Percentiles rank a stretch among this genome's conserved stretches.
Conservation (phyloP, 2,113 vertebrate genomes). For the Peromyscus leucopus region DNA sequence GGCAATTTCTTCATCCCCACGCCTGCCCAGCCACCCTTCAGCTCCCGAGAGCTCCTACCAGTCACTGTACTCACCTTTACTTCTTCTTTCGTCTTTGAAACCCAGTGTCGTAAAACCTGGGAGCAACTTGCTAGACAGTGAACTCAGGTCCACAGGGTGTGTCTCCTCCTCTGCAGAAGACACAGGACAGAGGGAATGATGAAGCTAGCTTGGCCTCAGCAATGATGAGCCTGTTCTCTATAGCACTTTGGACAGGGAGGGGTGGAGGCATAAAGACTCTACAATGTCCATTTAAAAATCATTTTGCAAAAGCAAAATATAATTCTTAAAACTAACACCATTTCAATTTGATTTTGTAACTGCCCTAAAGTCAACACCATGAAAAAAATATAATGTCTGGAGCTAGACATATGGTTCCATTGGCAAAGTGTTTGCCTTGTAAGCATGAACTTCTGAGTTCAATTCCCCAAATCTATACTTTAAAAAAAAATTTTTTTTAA, state of each 20-base stretch:
- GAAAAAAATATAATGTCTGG: not conserved
- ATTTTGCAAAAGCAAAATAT: not conserved
- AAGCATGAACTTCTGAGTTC: not conserved
- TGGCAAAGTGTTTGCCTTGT: not conserved
- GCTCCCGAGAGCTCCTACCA: not conserved
- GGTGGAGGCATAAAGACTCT: rapidly evolving
- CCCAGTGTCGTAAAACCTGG: slow-evolving; percentile 96
- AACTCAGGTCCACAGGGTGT: slow-evolving; percentile 95
- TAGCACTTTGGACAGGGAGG: rapidly evolving
- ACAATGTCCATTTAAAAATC: not conserved
- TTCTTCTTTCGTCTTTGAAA: slow-evolving; percentile 97
- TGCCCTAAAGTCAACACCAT: not conserved
- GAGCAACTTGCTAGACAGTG: slow-evolving; percentile 95
- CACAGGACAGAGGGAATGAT: not conserved
- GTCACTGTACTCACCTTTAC: slow-evolving; percentile 90
- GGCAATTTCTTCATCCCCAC: too few relatives aligned
- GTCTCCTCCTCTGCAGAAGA: slow-evolving; percentile 93
- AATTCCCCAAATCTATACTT: not conserved
- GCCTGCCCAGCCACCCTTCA: not conserved
- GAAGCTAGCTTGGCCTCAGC: not conserved
- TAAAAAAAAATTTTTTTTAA: not conserved
- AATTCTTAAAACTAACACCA: not conserved
- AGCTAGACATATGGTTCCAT: not conserved
- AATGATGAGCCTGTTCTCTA: not conserved
- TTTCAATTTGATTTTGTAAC: not conserved